Base-by-base conservation (phyloP, 64 coral and sea anemone species). In the Trachythela sp. region DNA sequence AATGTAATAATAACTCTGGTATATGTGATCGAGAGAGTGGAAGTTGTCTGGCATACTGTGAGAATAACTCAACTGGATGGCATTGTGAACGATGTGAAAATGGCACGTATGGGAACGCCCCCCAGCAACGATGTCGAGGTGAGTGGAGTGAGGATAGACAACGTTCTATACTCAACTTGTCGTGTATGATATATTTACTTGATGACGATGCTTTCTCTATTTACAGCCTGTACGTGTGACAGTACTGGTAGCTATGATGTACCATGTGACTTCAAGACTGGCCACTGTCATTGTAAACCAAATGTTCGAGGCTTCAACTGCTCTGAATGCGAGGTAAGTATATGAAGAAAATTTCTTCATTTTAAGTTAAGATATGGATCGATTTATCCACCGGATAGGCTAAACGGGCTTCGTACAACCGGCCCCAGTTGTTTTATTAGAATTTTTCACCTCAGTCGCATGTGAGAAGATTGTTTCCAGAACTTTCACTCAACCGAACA, bases 61-160 rank as follows among this genome's bases (percentile, higher is more conserved):
- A 89, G 37, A 68, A 89, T 54, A 99, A 99, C 51, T 89, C 96
- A 9, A 99, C 96, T 89, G 96, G 96, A 45, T 92, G 86, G 18
- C 68, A 89, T 31, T 99, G 96, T 93, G 96, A 99, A 88, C 85
- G 93, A 8, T 99, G 96, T 90, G 83, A 99, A 87, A 95, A 99
- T 84, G 91, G 90, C 14, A 99, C 96, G 3, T 99, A 94, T 89
- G 96, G 96, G 0, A 80, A 99, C 52, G 96, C 96, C 34, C 88
- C 91, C 0, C 70, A 88, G 59, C 96, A 99, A 13, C 93, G 95
- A 36, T 99, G 96, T 85, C 91, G 88, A 90, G 90, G 95, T 97
- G 60, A 84, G 49, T 40, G 22, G n/a, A 41, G 10, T 11, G 29
- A 50, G 18, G 8, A 1, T 33, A 10, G 0, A 17, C 9, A 72